phyloP scores from a whole-genome alignment of 2,888 invertebrate genomes.

The Palloptera scutellata region DNA sequence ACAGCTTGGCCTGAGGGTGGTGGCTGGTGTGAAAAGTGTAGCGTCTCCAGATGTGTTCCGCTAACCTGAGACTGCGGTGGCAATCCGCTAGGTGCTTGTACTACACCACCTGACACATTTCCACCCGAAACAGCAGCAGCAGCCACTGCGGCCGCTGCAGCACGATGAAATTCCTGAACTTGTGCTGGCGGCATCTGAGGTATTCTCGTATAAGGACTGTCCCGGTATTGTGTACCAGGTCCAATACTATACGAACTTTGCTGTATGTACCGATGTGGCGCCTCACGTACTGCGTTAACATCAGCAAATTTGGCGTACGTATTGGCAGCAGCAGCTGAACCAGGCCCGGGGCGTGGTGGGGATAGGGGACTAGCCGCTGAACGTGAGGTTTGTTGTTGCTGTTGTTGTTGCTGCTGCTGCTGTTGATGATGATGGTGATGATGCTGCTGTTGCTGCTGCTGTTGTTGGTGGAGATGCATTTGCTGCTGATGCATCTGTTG shows the following conservation, averaged over 20 bases:
- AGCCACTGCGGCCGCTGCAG: conserved; percentile 50
- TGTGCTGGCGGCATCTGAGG: conserved; percentile 55
- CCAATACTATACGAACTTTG: conserved; percentile 61
- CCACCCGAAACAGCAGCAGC: conserved; percentile 46
- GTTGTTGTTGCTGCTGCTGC: conserved; percentile 48
- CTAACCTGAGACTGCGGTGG: conserved; percentile 46
- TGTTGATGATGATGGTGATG: conserved; percentile 48
- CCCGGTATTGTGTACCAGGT: conserved; percentile 58
- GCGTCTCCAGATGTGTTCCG: conserved; percentile 46
- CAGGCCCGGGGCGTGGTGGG: conserved; percentile 61
- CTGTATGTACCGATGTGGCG: conserved; percentile 62
- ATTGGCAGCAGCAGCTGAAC: conserved; percentile 56
- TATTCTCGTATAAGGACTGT: conserved; percentile 62
- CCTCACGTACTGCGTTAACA: conserved; percentile 57
- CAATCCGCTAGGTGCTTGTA: conserved; percentile 45
- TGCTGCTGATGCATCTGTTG: conserved; percentile 42
- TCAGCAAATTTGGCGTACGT: conserved; percentile 61
- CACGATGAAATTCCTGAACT: conserved; percentile 56
- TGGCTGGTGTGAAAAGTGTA: conserved; percentile 74
- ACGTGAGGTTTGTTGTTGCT: conserved; percentile 55
- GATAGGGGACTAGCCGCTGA: conserved; percentile 64
- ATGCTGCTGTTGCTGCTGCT: conserved; percentile 39
- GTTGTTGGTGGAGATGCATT: conserved; percentile 35
- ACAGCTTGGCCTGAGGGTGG: conserved; percentile 64
- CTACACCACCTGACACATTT: conserved; percentile 41